Base-by-base conservation (phyloP, 2,113 vertebrate species). In the Turnix velox region DNA sequence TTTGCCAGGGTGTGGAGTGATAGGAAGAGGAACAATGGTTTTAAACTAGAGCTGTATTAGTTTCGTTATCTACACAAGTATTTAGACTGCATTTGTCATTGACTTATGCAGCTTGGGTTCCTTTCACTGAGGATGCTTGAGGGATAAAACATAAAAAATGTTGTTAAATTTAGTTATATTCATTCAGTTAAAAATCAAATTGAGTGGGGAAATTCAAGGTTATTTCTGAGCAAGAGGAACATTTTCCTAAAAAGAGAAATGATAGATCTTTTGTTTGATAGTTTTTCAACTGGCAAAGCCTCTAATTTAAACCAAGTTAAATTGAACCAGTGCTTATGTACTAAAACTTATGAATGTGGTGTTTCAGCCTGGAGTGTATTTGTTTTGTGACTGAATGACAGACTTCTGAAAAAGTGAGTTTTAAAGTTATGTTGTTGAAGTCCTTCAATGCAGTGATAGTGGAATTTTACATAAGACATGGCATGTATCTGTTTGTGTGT, bases 241-340 rank as follows among this genome's bases (percentile, higher is more conserved):
- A 66, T 72, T 91, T 95, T 87, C 57, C 42, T 55, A 30, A 45
- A 77, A 91, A 55, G 31, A 71, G 63, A 78, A 91, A 76, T 14
- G 48, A 42, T 15, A 43, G 48, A 72, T 18, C 31, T 82, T 82
- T 80, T 87, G 18, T 73, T 80, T 68, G 33, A 79, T 14, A 14
- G 16, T 42, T 83, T 96, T 87, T 82, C 73, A 58, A 66, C 40
- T 92, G 77, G 42, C 61, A 91, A 95, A 82, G 31, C 46, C 20
- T 65, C 30, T 74, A 90, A 87, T 84, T 95, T 92, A 89, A 91
- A 88, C 23, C 35, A 88, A 93, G 79, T 63, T 87, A 65, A 83
- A 91, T 30, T 31, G 58, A 68, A 88, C 59, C 18, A 85, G 59
- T 40, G 10, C 39, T 85, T 95, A 52, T 63, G n/a, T 37, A 63